Base-by-base conservation (phyloP, 2,888 invertebrate species). In the Acleris emargana region DNA sequence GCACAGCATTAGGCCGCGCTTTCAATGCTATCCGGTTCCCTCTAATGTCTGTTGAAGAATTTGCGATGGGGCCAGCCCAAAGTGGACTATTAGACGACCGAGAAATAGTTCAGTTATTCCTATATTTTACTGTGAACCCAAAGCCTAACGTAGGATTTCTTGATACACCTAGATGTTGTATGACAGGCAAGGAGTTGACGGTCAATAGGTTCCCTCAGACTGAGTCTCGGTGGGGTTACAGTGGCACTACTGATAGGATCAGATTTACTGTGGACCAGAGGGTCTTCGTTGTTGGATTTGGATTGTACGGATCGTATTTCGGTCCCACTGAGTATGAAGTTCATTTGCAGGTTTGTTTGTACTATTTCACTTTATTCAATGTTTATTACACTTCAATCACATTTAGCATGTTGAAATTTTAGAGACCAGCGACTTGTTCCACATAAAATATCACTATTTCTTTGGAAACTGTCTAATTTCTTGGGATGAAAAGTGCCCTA, bases 21-120 rank as follows among this genome's bases (percentile, higher is more conserved):
- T 93, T 97, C 72, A 93, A 94, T 45, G 93, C 96, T 1, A 95
- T 97, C 61, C 90, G 97, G 28, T 97, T 97, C 81, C 97, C 97
- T 0, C 86, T 97, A 22, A 97, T 97, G 97, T 95, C 96, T 0
- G 95, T 96, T 0, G 97, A 97, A 81, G 97, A 97, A 82, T 97
- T 97, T 83, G 97, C 96, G 0, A 93, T 94, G 82, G 96, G 95
- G 0, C 95, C 95, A 0, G 96, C 96, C 0, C 95, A 96, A 76
- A 95, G 96, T 72, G 95, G 96, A 0, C 89, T 97, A 32, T 88
- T 97, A 1, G 95, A 95, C 55, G 96, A 97, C 78, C 85, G 95
- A 69, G 97, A 97, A 82, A 94, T 96, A 42, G 96, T 97, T 3
- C 95, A 95, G 70, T 83, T 96, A 54, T 95, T 95, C 77, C 90